phyloP scores from a whole-genome alignment of 2,888 invertebrate genomes.

The Folsomia manolachei region DNA sequence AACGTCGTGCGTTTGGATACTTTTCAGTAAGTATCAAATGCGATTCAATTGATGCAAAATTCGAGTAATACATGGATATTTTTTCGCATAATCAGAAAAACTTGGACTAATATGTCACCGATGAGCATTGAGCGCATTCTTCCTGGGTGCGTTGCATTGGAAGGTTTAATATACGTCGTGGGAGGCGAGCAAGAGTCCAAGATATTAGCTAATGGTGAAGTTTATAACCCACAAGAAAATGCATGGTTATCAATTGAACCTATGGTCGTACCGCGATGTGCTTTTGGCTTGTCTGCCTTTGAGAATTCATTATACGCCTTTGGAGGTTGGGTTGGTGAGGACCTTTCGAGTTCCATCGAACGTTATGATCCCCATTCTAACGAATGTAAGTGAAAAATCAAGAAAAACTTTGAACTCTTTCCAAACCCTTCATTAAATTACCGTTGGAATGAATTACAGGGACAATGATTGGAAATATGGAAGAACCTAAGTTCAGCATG shows the following conservation, averaged over 20 bases:
- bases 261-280: slow-evolving; percentile 82
- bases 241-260: slow-evolving; percentile 62
- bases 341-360: slow-evolving; percentile 84
- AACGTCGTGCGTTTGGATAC: slow-evolving; percentile 80
- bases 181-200: slow-evolving; percentile 89
- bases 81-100: slow-evolving; percentile 59
- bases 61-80: no score
- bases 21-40: slow-evolving; percentile 54
- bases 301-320: slow-evolving; percentile 75
- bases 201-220: slow-evolving; percentile 82
- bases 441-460: slow-evolving; percentile 54
- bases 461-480: slow-evolving; percentile 73
- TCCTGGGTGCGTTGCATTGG: slow-evolving; percentile 79
- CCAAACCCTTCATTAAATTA: not conserved
- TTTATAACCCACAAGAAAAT: slow-evolving; percentile 70
- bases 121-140: slow-evolving; percentile 82
- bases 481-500: slow-evolving; percentile 85
- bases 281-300: slow-evolving; percentile 75
- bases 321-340: slow-evolving; percentile 90
- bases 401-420: no score
- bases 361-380: slow-evolving; percentile 76
- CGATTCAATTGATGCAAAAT: not conserved
- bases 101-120: slow-evolving; percentile 76
- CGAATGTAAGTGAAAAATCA: slow-evolving; percentile 56
- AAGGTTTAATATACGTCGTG: slow-evolving; percentile 82